Conservation (phyloP, 2,888 invertebrate species). For the Clostera curtula region DNA sequence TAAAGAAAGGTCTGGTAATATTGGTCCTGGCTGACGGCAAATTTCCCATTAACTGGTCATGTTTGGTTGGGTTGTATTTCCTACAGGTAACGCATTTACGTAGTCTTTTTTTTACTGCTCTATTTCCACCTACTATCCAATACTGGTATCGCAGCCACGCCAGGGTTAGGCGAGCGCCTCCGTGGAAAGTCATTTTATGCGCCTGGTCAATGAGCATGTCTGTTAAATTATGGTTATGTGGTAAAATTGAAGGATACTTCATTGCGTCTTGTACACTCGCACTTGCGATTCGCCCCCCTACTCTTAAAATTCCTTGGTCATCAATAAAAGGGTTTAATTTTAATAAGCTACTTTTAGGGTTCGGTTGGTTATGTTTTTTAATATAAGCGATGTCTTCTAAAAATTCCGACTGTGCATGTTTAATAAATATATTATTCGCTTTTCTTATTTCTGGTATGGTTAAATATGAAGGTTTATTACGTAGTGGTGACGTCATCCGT, state of each 20-base stretch:
- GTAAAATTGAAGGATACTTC: slow-evolving; percentile 10
- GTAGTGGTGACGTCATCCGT: too few species aligned
- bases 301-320: slow-evolving; percentile 5
- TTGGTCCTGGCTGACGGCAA: too few species aligned
- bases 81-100: background rate
- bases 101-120: background rate
- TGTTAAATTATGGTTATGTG: slow-evolving; percentile 6
- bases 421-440: slow-evolving; percentile 6
- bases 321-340: slow-evolving; percentile 8
- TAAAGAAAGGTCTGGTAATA: too few species aligned
- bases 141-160: background rate
- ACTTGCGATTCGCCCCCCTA: slow-evolving; percentile 9
- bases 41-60: too few species aligned
- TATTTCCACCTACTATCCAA: background rate
- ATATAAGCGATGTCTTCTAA: slow-evolving; percentile 4
- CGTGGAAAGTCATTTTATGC: slow-evolving; percentile 4
- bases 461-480: slow-evolving; percentile 1
- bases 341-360: slow-evolving; percentile 4
- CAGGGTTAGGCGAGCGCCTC: background rate
- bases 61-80: background rate
- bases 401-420: slow-evolving; percentile 6
- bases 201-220: slow-evolving; percentile 10
- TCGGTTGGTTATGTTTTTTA: slow-evolving; percentile 1
- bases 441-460: slow-evolving; percentile 5
- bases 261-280: slow-evolving; percentile 8